phyloP scores from a whole-genome alignment of 2,888 invertebrate species.

The Osedax fenrisi region DNA sequence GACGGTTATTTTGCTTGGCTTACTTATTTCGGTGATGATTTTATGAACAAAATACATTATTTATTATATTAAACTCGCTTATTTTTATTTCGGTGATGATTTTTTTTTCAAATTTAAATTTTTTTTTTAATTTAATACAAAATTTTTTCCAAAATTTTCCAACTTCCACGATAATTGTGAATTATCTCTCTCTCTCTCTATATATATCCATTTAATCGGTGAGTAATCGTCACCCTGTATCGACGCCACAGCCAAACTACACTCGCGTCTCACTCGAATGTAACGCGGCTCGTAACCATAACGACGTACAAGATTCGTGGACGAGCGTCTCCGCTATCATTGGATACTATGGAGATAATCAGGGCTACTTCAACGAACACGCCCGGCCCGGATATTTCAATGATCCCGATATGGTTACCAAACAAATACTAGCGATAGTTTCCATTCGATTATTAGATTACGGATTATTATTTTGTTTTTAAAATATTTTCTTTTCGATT shows the following conservation, averaged over 20 bases:
- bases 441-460: no score
- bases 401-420: slow-evolving; percentile 35
- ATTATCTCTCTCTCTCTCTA: no score
- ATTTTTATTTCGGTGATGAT: no score
- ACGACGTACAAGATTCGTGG: slow-evolving; percentile 89
- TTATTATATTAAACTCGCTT: neutral
- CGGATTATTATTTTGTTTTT: no score
- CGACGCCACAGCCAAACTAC: slow-evolving; percentile 65
- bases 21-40: neutral
- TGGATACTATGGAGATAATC: slow-evolving; percentile 84
- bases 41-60: neutral
- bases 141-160: no score
- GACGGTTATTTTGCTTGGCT: no score
- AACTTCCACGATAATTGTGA: no score
- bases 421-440: no score
- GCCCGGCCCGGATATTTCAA: slow-evolving; percentile 47
- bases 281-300: slow-evolving; percentile 83
- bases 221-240: neutral
- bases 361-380: slow-evolving; percentile 73
- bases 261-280: slow-evolving; percentile 70
- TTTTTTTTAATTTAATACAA: no score
- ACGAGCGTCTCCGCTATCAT: slow-evolving; percentile 76
- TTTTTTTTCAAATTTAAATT: no score
- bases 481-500: no score
- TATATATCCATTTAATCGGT: no score